Evolutionary conservation across 2,797 vertebrate species (phyloP), one percentile per base, ranked within the genome.

Genomic region (Hoplostethus atlanticus): DNA sequence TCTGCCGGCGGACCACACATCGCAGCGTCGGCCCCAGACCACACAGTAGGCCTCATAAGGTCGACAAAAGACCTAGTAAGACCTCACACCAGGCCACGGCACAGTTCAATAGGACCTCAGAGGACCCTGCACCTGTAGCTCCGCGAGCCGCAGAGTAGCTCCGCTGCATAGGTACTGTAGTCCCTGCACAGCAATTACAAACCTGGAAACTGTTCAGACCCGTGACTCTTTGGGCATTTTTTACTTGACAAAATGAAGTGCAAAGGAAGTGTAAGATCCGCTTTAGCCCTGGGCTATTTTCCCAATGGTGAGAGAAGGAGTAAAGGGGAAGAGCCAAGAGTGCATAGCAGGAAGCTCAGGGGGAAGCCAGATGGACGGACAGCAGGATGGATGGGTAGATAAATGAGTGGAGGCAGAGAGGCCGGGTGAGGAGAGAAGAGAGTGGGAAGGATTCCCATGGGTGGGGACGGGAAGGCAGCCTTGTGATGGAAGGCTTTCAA

Each of bases 401-500:
- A 86, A 88, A 87, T 11, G 77, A 83, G 83, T 34, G 50, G 81
- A 88, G 16, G 46, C 15, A 36, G 66, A 42, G 36, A 31, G 83
- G 79, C 83, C 64, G 79, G 71, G 83, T 73, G 81, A 82, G 72
- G 76, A 84, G 83, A 81, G 68, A 76, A 69, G 77, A 83, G 89
- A 85, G 83, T 84, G 85, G 84, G 91, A 88, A 83, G 75, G 87
- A 90, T 83, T 91, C 84, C 87, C 87, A 79, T 83, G 89, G 90
- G 86, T 79, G 87, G 77, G 90, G 87, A 87, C 21, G 78, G 87
- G 85, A 91, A 92, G 79, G 81, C 87, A 83, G 87, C 79, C 81
- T 82, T n/a, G 58, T 72, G 79, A 90, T 91, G 91, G 92, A 93
- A 93, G 88, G 83, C 89, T 91, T 91, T 93, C 93, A 91, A 91